Conservation (phyloP, 2,797 vertebrate genomes). For the Sebastes cheni region DNA sequence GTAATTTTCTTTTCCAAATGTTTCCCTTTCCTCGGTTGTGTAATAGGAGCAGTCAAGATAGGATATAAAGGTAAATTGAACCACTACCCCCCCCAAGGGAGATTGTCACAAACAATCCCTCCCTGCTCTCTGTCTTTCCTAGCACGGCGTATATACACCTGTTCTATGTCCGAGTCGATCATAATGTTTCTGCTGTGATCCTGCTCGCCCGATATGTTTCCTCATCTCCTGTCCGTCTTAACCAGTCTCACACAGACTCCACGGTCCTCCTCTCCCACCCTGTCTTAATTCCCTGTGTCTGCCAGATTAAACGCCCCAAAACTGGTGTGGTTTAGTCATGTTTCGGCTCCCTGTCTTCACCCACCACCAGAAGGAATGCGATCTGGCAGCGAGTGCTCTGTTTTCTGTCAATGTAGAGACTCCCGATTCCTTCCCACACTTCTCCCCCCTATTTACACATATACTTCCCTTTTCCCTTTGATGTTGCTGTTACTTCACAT, state of each 20-base stretch:
- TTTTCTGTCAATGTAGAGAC: conserved; percentile 87
- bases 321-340: conserved; percentile 88
- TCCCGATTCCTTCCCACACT: conserved; percentile 66
- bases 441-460: conserved; percentile 66
- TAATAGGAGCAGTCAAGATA: conserved; percentile 99
- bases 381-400: conserved; percentile 84
- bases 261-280: conserved; percentile 83
- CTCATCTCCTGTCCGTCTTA: conserved; percentile 92
- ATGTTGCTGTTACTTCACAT: conserved; percentile 96
- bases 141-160: conserved; percentile 97
- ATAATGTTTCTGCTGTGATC: conserved; percentile 88
- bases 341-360: conserved; percentile 85
- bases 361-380: conserved; percentile 93
- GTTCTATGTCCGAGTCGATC: conserved; percentile 97
- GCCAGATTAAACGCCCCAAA: conserved; percentile 93
- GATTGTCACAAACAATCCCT: conserved; percentile 97
- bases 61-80: conserved; percentile 99
- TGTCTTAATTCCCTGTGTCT: conserved; percentile 92
- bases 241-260: conserved; percentile 87
- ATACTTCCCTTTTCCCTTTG: conserved; percentile 85
- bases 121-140: conserved; percentile 95
- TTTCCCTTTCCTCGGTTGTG: conserved; percentile 96
- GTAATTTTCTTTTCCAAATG: conserved; percentile 97
- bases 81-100: conserved; percentile 91
- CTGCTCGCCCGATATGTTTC: conserved; percentile 84